Conservation (phyloP, 1,140 invertebrate species). For the Luehdorfia chinensis region DNA sequence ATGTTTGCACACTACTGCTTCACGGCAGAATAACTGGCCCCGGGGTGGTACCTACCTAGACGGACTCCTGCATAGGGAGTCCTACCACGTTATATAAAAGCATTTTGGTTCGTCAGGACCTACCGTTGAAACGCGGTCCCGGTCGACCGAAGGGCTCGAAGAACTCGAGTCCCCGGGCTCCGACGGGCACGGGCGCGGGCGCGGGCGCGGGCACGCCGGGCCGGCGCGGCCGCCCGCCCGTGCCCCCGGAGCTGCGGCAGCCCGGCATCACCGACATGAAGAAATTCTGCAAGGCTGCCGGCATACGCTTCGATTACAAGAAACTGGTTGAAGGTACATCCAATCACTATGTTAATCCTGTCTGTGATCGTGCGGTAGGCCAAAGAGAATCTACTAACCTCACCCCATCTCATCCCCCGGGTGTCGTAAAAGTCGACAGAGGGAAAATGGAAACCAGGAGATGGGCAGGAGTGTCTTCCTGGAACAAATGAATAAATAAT, state of each 20-base stretch:
- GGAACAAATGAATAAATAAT: too few species aligned
- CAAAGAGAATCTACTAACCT: too few species aligned
- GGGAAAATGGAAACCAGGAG: too few species aligned
- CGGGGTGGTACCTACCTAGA: too few species aligned
- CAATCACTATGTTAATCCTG: neutral
- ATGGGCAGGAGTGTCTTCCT: too few species aligned
- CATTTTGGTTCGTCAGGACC: too few species aligned
- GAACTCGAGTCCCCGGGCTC: conserved; percentile 35
- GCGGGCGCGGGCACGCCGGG: conserved; percentile 17
- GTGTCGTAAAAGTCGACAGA: too few species aligned
- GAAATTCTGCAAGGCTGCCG: conserved; percentile 72
- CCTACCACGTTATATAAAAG: too few species aligned
- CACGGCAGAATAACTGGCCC: too few species aligned
- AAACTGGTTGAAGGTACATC: conserved; percentile 64
- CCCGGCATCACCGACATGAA: conserved; percentile 74
- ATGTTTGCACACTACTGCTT: too few species aligned
- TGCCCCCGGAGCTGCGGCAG: conserved; percentile 58
- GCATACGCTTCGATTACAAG: conserved; percentile 72
- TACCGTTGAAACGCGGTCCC: conserved; percentile 58
- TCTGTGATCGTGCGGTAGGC: neutral
- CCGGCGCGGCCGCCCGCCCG: conserved; percentile 54
- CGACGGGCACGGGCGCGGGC: conserved; percentile 24
- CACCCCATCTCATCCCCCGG: too few species aligned
- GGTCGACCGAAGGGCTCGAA: conserved; percentile 69
- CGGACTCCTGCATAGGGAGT: too few species aligned